A percentile compares a stretch with the other conserved stretches of the same genome.
phyloP scores from a whole-genome alignment of 1,140 invertebrate genomes.

The Polypedilum pembai region DNA sequence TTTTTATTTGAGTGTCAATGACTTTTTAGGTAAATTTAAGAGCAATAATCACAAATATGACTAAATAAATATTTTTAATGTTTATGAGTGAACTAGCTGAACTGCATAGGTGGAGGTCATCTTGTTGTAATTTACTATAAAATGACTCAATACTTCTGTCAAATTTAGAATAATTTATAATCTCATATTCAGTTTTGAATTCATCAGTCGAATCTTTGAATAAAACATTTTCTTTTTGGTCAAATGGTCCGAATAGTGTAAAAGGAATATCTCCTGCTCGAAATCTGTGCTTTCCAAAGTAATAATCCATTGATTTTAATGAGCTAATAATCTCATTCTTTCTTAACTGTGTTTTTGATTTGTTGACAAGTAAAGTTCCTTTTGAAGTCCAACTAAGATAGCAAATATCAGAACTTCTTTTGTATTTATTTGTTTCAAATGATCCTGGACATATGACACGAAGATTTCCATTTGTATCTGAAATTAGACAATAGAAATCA shows the following conservation, averaged over 20 bases:
- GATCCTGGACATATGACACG: slow-evolving; percentile 46
- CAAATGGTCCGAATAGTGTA: slow-evolving; percentile 57
- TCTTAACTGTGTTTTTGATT: slow-evolving; percentile 48
- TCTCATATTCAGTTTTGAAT: slow-evolving; percentile 37
- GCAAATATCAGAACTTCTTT: slow-evolving; percentile 47
- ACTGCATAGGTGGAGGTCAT: not conserved
- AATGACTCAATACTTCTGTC: not conserved
- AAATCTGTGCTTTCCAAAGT: slow-evolving; percentile 54
- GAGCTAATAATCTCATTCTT: slow-evolving; percentile 57
- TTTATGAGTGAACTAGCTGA: not conserved
- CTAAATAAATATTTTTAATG: not conserved
- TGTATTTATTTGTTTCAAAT: slow-evolving; percentile 42
- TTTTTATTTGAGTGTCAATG: not conserved
- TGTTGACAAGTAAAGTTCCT: slow-evolving; percentile 52
- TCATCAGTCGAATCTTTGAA: slow-evolving; percentile 59
- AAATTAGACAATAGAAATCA: slow-evolving; percentile 31
- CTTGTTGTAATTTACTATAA: not conserved
- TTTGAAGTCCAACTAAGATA: slow-evolving; percentile 62
- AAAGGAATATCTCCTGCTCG: slow-evolving; percentile 53
- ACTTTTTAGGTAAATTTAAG: not conserved
- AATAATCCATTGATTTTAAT: slow-evolving; percentile 55
- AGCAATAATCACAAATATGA: not conserved
- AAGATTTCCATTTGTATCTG: slow-evolving; percentile 31
- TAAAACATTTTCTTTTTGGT: slow-evolving; percentile 52
- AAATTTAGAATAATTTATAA: not conserved